Evolutionary conservation across 1,140 invertebrate species (phyloP), one percentile per base, ranked within the genome.

Genomic region (Dryas iulia): DNA sequence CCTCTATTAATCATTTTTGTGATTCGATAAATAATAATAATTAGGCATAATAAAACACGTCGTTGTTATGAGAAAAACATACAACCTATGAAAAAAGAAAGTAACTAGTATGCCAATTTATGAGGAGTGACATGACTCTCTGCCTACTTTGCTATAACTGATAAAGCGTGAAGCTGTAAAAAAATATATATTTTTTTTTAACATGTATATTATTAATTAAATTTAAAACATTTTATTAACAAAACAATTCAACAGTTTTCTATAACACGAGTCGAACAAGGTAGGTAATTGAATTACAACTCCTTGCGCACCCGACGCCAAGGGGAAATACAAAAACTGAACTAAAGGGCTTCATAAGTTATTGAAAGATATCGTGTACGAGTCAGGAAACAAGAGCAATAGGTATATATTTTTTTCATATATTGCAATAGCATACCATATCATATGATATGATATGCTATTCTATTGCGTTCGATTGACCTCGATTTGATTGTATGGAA

Each of bases 251-350:
- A 10, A 71, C 14, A n/a, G 18, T 8, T 63, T 64, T 65, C 60
- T 24, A 53, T 69, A 65, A 77, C 63, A 66, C 26, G 58, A 72
- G 54, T 65, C 53, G 56, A 60, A 65, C 75, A 78, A 79, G 77
- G 71, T 72, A 69, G 72, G 79, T 84, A 83, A 84, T 83, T 79
- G 68, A 80, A 84, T 84, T 84, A 84, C 77, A 81, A 81, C 78
- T 82, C 74, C 73, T 81, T 82, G 58, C 57, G 35, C 68, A 54
- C 25, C 57, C 70, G 65, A 52, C 30, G 68, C 54, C 56, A 24
- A 39, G 30, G 70, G 66, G 66, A 70, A 70, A 74, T 78, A 82
- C 68, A 78, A 78, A 80, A 81, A 76, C 72, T 64, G 57, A 72
- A 73, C 70, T 78, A 69, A 73, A 79, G 66, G 77, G 78, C 78